Evolutionary conservation across 2,888 invertebrate genomes (phyloP).

Genomic region (Boloria euphrosyne): DNA sequence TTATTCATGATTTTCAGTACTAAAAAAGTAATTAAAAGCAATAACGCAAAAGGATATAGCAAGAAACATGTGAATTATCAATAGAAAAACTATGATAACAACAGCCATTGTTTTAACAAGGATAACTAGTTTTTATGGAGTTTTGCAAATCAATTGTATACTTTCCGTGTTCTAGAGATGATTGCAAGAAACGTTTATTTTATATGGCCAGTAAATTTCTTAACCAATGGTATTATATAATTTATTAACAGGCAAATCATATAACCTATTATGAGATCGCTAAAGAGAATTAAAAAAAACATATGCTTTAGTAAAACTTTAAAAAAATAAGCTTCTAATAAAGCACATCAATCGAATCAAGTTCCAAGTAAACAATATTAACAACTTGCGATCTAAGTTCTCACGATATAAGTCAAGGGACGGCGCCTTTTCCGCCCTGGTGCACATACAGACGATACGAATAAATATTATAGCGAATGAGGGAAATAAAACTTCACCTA

Average conservation of each 20-base stretch:
- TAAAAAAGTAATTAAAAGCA: conserved; percentile 42
- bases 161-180: conserved; percentile 65
- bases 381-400: conserved; percentile 56
- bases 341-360: conserved; percentile 4
- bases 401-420: conserved; percentile 63
- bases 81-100: conserved; percentile 64
- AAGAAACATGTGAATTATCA: conserved; percentile 67
- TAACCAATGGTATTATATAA: neutral
- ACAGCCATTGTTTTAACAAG: conserved; percentile 71
- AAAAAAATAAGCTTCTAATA: neutral
- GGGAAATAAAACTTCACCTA: conserved; percentile 5
- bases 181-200: conserved; percentile 21
- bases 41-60: conserved; percentile 61
- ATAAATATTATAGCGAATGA: conserved; percentile 13
- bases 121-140: conserved; percentile 68
- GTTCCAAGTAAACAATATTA: conserved; percentile 10
- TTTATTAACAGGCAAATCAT: neutral
- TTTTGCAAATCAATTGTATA: conserved; percentile 59
- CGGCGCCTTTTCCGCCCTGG: conserved; percentile 62
- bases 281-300: neutral
- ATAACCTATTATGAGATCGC: no score
- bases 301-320: no score
- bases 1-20: conserved; percentile 32
- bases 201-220: conserved; percentile 8
- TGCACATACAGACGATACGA: conserved; percentile 45